phyloP scores from a whole-genome alignment of 2,888 invertebrate species.

The Caprella mutica region DNA sequence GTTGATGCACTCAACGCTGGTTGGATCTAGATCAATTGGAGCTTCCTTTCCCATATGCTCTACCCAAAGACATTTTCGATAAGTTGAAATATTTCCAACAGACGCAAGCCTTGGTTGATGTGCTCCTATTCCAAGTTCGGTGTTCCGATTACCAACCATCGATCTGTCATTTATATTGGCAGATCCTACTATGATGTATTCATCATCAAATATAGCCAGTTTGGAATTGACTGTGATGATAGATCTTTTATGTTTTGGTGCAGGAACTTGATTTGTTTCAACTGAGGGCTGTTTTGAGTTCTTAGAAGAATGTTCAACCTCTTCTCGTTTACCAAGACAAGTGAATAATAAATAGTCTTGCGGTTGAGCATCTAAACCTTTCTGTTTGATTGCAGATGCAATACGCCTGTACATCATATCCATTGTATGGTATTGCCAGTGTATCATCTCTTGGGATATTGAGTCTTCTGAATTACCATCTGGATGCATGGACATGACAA shows the following conservation, averaged over 20 bases:
- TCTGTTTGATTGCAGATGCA: background rate
- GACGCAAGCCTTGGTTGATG: background rate
- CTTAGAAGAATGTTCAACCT: background rate
- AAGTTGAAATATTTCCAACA: background rate
- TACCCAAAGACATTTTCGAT: constrained; percentile 1
- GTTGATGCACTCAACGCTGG: background rate
- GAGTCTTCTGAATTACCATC: constrained; percentile 9
- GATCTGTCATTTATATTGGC: background rate
- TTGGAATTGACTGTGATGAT: constrained; percentile 1
- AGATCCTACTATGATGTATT: constrained; percentile 7
- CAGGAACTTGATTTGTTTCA: background rate
- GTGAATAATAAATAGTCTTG: constrained; percentile 6
- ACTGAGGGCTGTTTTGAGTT: background rate
- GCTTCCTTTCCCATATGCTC: constrained; percentile 2
- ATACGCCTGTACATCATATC: constrained; percentile 10
- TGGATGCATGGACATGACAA: background rate
- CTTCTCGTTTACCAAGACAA: constrained; percentile 2
- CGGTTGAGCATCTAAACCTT: constrained; percentile 3
- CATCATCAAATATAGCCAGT: constrained; percentile 4
- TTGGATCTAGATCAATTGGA: constrained; percentile 3
- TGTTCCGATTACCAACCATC: constrained; percentile 4
- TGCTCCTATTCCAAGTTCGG: constrained; percentile 1
- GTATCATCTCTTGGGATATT: constrained; percentile 1
- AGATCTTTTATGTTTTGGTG: constrained; percentile 1
- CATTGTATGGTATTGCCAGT: constrained; percentile 12